phyloP scores from a whole-genome alignment of 2,888 invertebrate genomes.

The Oegoconia quadripuncta region DNA sequence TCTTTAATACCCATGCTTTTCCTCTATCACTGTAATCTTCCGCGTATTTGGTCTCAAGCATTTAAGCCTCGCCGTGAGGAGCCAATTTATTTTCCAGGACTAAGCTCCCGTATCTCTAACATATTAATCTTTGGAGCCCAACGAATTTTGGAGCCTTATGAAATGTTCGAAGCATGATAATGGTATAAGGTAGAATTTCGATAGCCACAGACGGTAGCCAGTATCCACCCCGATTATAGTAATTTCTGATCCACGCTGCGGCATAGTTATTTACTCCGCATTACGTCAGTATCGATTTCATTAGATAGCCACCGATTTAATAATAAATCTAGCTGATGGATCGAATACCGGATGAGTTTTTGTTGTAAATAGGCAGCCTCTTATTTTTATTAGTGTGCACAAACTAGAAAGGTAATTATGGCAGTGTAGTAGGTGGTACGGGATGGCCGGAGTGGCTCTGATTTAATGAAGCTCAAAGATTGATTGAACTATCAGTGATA shows the following conservation, averaged over 20 bases:
- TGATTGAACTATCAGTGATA: no score
- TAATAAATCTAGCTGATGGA: constrained; percentile 49
- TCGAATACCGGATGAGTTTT: constrained; percentile 58
- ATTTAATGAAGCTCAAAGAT: constrained; percentile 38
- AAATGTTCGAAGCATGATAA: neutral
- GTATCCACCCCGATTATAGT: constrained; percentile 53
- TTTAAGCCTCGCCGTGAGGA: no score
- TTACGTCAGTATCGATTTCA: constrained; percentile 69
- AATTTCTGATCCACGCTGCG: constrained; percentile 47
- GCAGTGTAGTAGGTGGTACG: constrained; percentile 38
- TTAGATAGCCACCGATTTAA: constrained; percentile 60
- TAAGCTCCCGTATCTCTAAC: neutral
- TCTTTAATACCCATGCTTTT: no score
- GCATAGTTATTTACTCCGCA: constrained; percentile 53
- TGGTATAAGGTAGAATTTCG: constrained; percentile 18
- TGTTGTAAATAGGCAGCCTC: constrained; percentile 30
- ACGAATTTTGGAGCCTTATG: neutral
- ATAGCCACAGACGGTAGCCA: constrained; percentile 42
- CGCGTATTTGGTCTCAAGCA: no score
- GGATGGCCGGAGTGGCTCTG: constrained; percentile 26
- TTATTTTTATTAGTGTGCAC: constrained; percentile 46
- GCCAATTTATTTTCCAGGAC: neutral
- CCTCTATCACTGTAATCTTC: no score
- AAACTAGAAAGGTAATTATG: constrained; percentile 58
- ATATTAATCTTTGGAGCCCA: neutral